phyloP scores from a whole-genome alignment of 2,113 vertebrate species.

The Riparia riparia region DNA sequence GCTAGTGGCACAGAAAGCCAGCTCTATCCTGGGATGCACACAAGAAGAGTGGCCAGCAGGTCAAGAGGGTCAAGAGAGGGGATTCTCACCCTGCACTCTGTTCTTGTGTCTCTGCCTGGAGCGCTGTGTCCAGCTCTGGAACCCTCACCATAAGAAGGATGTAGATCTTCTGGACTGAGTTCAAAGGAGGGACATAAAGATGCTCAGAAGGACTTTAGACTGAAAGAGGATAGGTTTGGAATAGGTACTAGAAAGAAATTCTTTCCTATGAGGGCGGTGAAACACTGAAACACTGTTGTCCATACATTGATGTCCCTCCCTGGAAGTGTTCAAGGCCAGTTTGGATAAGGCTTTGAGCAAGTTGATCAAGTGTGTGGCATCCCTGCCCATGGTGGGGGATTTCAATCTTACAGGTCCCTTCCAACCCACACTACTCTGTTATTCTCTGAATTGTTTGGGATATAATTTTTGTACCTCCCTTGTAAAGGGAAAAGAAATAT shows the following conservation, averaged over 20 bases:
- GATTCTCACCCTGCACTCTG: not conserved
- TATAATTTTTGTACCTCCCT: not conserved
- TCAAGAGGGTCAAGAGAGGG: accelerated
- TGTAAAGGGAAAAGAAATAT: not conserved
- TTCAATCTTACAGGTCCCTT: not conserved
- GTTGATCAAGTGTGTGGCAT: not conserved
- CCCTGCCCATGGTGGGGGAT: not conserved
- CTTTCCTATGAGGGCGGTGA: not conserved
- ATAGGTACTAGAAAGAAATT: not conserved
- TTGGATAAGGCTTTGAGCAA: not conserved
- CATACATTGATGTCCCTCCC: not conserved
- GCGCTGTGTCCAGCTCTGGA: not conserved
- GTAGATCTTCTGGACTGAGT: not conserved
- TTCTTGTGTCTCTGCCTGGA: not conserved
- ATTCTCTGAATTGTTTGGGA: not conserved
- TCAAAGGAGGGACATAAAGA: not conserved
- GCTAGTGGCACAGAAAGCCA: not conserved
- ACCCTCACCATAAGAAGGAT: not conserved
- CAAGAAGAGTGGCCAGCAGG: not conserved
- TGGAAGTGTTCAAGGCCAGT: not conserved
- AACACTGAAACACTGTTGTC: not conserved
- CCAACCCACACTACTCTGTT: not conserved
- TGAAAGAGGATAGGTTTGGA: not conserved
- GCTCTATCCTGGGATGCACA: not conserved
- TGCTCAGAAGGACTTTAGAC: not conserved